Percentiles rank a stretch among this genome's conserved stretches.
phyloP scores from a whole-genome alignment of 2,888 invertebrate genomes.

The Drosophila heteroneura region DNA sequence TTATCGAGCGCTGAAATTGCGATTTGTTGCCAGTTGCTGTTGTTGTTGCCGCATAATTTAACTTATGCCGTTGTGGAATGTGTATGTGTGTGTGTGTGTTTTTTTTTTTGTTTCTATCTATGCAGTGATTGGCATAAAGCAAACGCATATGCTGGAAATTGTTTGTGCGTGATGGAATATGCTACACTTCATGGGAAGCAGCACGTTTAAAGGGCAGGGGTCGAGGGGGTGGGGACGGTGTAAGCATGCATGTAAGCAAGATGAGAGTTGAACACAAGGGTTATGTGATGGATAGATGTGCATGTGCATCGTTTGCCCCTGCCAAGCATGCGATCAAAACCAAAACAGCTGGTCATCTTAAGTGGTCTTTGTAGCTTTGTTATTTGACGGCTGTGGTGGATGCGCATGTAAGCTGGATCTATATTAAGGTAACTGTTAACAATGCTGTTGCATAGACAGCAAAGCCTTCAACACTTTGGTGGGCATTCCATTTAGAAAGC shows the following conservation, averaged over 20 bases:
- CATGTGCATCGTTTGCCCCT: background rate
- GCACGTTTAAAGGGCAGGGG: conserved; percentile 9
- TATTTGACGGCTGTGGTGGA: background rate
- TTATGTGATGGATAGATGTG: conserved; percentile 9
- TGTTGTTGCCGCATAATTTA: conserved; percentile 68
- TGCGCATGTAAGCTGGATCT: background rate
- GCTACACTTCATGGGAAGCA: conserved; percentile 16
- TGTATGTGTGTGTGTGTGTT: conserved; percentile 15
- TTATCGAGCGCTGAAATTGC: conserved; percentile 59
- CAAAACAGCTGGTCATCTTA: background rate
- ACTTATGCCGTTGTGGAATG: conserved; percentile 41
- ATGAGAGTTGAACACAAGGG: conserved; percentile 17
- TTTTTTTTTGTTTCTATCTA: conserved; percentile 14
- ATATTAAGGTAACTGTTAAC: conserved; percentile 4
- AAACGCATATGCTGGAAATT: conserved; percentile 62
- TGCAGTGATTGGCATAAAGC: conserved; percentile 70
- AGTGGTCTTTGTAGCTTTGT: background rate
- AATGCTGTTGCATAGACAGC: background rate
- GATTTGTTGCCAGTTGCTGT: conserved; percentile 41
- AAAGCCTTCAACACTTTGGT: background rate
- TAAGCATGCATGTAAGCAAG: background rate
- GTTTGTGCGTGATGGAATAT: conserved; percentile 53
- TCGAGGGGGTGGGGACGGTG: background rate
- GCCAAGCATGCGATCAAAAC: conserved; percentile 4
- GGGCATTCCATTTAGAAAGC: background rate